These are phyloP conservation scores for Sepiola atlantica DNA, from an alignment of 2,888 invertebrate species.

Conservation along the genomic window DNA sequence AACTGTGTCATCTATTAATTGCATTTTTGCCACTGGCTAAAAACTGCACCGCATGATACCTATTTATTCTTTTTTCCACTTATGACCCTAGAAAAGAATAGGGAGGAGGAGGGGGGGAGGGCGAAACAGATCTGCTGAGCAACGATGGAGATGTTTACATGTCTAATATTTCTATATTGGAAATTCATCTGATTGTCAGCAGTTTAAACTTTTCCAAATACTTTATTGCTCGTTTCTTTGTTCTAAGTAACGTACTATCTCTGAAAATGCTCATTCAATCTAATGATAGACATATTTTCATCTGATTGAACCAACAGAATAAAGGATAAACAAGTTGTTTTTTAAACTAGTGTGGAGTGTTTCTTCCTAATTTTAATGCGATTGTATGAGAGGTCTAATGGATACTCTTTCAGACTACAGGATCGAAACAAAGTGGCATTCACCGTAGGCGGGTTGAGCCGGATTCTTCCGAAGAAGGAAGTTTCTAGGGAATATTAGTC, in stretches of 20 bases:
- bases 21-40: not conserved
- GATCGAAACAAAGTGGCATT: too few relatives aligned
- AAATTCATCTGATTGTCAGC: not conserved
- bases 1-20: not conserved
- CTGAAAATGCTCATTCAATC: not conserved
- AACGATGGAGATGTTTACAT: not conserved
- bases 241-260: not conserved
- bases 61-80: not conserved
- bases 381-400: not conserved
- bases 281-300: not conserved
- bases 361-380: not conserved
- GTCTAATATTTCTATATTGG: not conserved
- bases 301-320: not conserved
- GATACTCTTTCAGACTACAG: too few relatives aligned
- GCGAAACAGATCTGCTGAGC: not conserved
- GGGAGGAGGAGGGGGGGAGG: too few relatives aligned
- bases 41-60: not conserved
- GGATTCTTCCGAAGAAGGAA: too few relatives aligned
- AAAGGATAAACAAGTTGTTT: not conserved
- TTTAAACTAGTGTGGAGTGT: not conserved
- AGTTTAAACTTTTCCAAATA: not conserved
- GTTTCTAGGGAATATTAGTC: too few relatives aligned
- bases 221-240: not conserved
- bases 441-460: too few relatives aligned
- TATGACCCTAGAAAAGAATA: not conserved